These are phyloP conservation scores for Spilarctia lutea DNA, from an alignment of 2,888 invertebrate genomes.

Conservation along the genomic window DNA sequence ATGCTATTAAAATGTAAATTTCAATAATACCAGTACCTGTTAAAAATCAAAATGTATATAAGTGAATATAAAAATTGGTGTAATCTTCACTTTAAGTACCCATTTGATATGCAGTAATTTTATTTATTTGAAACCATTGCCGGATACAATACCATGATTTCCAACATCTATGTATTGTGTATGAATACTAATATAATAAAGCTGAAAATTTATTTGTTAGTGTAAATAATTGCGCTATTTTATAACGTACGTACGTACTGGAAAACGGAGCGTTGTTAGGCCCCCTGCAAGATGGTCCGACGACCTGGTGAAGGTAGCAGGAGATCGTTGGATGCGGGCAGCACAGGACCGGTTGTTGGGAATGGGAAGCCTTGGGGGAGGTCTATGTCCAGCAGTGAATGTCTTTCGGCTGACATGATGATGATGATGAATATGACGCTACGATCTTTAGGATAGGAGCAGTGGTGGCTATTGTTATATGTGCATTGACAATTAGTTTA, in stretches of 20 bases:
- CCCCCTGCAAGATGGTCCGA: no score
- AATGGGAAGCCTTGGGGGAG: no score
- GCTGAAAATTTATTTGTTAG: background rate
- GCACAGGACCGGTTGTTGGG: no score
- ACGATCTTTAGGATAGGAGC: no score
- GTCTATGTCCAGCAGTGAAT: no score
- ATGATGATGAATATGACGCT: no score
- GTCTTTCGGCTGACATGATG: no score
- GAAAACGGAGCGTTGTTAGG: no score
- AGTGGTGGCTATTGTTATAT: conserved; percentile 20
- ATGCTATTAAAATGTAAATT: conserved; percentile 33
- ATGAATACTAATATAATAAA: background rate
- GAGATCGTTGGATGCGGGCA: no score
- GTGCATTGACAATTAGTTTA: background rate
- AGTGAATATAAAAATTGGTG: conserved; percentile 22
- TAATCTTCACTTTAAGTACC: conserved; percentile 26
- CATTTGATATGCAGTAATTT: conserved; percentile 48
- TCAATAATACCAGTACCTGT: conserved; percentile 38
- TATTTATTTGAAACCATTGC: background rate
- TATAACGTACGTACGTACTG: no score
- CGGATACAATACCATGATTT: conserved; percentile 43
- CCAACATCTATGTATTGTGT: conserved; percentile 22
- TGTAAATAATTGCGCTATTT: background rate
- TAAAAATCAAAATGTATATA: conserved; percentile 25
- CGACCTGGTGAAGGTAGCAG: no score